Conservation (phyloP, 1,140 invertebrate species). For the Aporrectodea caliginosa region DNA sequence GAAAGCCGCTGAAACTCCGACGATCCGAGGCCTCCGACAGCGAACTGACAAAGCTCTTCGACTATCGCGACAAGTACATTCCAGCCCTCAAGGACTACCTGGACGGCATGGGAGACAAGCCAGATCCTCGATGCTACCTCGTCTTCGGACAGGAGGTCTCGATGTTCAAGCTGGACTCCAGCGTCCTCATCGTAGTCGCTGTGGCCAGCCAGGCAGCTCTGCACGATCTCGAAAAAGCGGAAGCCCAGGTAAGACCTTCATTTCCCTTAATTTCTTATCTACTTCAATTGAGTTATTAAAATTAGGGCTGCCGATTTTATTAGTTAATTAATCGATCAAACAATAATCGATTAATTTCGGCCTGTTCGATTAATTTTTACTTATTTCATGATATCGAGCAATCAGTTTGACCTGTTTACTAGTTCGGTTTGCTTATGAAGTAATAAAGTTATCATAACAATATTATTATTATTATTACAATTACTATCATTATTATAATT, state of each 20-base stretch:
- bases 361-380: too few species aligned
- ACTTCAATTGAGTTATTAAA: too few species aligned
- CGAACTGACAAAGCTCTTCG: neutral
- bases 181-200: neutral
- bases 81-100: neutral
- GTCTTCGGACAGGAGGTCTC: neutral
- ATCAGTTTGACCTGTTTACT: too few species aligned
- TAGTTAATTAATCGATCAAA: too few species aligned
- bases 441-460: too few species aligned
- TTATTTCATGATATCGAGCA: too few species aligned
- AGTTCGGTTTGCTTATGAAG: too few species aligned
- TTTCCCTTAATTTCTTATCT: too few species aligned
- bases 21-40: neutral
- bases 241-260: neutral
- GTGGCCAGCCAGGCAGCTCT: neutral
- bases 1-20: neutral
- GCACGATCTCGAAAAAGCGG: neutral
- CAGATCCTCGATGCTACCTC: neutral
- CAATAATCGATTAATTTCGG: too few species aligned
- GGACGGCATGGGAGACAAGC: neutral
- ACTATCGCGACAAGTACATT: neutral
- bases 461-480: too few species aligned
- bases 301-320: too few species aligned
- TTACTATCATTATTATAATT: too few species aligned
- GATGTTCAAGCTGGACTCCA: neutral